phyloP scores from a whole-genome alignment of 2,888 invertebrate genomes.

The Tipula vernalis region DNA sequence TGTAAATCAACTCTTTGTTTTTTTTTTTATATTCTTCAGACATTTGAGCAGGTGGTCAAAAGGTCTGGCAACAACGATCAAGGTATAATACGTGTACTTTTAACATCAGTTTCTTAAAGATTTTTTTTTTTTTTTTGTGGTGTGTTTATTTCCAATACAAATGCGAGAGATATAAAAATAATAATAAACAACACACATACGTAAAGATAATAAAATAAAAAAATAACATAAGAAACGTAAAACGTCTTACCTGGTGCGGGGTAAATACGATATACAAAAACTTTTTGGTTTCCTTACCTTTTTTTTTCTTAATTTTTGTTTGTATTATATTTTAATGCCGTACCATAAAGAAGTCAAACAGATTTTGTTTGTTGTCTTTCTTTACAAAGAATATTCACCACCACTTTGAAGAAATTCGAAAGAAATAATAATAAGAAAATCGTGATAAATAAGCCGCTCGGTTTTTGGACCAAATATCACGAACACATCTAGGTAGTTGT shows the following conservation, averaged over 20 bases:
- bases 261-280: not conserved
- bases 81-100: not conserved
- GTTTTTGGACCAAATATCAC: not conserved
- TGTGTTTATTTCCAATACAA: not conserved
- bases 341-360: not conserved
- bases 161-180: not conserved
- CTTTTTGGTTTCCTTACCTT: not conserved
- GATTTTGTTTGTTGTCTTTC: not conserved
- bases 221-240: not conserved
- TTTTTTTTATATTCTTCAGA: not conserved
- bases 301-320: not conserved
- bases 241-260: not conserved
- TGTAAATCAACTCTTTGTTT: not conserved
- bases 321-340: not conserved
- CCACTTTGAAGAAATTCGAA: not conserved
- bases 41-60: not conserved
- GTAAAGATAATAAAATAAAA: not conserved
- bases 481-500: not conserved
- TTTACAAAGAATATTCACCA: not conserved
- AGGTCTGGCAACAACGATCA: constrained; percentile 4
- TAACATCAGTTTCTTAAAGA: not conserved
- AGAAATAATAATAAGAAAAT: not conserved
- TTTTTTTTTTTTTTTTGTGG: not conserved
- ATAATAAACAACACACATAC: not conserved
- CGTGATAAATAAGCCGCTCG: not conserved